Evolutionary conservation across 1,140 invertebrate species (phyloP), one percentile per base, ranked within the genome.

Genomic region (Drosophila albomicans): DNA sequence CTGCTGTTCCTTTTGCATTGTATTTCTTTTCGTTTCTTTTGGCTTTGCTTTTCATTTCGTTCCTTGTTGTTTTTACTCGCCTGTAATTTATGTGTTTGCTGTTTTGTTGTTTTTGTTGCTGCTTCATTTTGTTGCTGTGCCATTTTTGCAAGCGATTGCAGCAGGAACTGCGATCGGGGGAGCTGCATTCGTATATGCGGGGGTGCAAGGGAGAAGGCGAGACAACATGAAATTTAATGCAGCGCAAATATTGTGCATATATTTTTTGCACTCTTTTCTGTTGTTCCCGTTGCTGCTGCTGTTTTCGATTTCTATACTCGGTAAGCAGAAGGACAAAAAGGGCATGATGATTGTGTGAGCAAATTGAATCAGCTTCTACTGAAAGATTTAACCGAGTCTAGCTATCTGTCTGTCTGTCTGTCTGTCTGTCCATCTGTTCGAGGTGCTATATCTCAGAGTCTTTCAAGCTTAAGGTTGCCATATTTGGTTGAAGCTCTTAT

Each of bases 31-130:
- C 28, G 28, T 62, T 70, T 62, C 57, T 49, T 69, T 49, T 6
- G 1, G 48, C 7, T 32, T 30, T 35, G 35, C 20, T 51, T 32
- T 56, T 52, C 54, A 11, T 63, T 64, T 64, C 41, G 58, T 59
- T 59, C 10, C 38, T 67, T 49, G 49, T 32, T 70, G 38, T 62
- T 80, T 75, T 70, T 72, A 67, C 58, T 75, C 46, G 76, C 35
- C 49, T 78, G 80, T 89, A 89, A 89, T 89, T 89, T 89, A 89
- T 85, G 78, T 81, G 76, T 57, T 73, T 41, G 48, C 74, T 64
- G 58, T 46, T 73, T 46, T 73, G 16, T 25, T 52, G 16, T 10
- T 64, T 10, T 56, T 32, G 16, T 56, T 58, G 15, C 20, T 49
- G 20, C 48, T 61, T 52, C 20, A 35, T 25, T 54, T 75, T 51